Percentiles rank a stretch among this genome's conserved stretches.
phyloP scores from a whole-genome alignment of 30 jellyfish, hydroid and myxozoan species.

The Turritopsis rubra region DNA sequence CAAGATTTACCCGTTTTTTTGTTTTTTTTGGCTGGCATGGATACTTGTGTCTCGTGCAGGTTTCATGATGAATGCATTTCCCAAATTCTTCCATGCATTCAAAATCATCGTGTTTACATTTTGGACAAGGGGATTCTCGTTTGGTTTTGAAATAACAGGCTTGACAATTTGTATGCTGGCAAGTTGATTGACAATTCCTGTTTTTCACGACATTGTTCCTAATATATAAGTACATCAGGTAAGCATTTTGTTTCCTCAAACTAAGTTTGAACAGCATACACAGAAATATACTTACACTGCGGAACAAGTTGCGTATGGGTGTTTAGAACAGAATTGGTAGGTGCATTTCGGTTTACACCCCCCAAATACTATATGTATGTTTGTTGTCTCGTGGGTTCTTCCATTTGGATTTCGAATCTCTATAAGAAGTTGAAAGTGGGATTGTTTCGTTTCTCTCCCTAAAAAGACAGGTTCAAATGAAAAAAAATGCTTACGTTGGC shows the following conservation, averaged over 20 bases:
- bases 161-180: conserved; percentile 94
- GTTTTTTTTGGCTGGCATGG: conserved; percentile 74
- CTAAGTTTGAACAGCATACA: no score
- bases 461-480: background rate
- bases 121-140: conserved; percentile 80
- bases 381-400: background rate
- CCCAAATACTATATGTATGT: background rate
- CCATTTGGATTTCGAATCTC: background rate
- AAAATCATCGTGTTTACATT: conserved; percentile 63
- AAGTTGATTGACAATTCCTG: conserved; percentile 65
- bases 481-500: background rate
- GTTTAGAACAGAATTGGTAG: conserved; percentile 70
- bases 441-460: background rate
- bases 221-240: no score
- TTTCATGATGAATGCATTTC: conserved; percentile 62
- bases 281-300: conserved; percentile 56
- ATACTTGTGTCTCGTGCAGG: conserved; percentile 76
- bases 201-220: conserved; percentile 50
- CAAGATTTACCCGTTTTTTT: conserved; percentile 29
- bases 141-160: conserved; percentile 79
- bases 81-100: conserved; percentile 64
- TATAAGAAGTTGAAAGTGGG: background rate
- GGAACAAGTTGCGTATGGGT: conserved; percentile 86
- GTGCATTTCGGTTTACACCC: conserved; percentile 69
- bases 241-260: no score